Conservation (phyloP, 35 echinoderm and acorn worm species). For the Hemicentrotus pulcherrimus region DNA sequence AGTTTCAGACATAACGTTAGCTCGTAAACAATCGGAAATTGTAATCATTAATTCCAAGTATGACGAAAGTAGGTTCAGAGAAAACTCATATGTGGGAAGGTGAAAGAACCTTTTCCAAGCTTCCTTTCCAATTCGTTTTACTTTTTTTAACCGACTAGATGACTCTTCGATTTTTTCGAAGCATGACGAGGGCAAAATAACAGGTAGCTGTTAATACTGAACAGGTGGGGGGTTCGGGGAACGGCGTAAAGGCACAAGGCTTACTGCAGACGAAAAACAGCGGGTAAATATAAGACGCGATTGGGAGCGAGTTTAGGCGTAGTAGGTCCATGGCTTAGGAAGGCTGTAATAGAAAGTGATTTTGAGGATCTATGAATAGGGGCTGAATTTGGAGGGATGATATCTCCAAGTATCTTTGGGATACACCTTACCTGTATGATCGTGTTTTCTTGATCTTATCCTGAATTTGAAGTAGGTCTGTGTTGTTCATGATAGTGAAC, state of each 20-base stretch:
- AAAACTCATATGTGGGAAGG: not conserved
- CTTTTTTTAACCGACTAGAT: not conserved
- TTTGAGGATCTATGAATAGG: not conserved
- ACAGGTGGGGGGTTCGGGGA: not conserved
- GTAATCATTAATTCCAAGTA: not conserved
- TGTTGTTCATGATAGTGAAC: not conserved
- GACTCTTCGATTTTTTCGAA: not conserved
- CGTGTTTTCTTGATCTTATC: not conserved
- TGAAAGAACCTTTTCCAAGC: not conserved
- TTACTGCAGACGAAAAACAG: not conserved
- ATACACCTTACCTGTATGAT: not conserved
- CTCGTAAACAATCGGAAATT: not conserved
- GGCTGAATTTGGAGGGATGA: not conserved
- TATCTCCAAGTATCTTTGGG: not conserved
- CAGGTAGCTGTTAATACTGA: not conserved
- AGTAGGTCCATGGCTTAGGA: too few species aligned
- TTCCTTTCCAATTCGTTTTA: not conserved
- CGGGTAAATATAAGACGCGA: not conserved
- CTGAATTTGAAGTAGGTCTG: not conserved
- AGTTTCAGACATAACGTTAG: not conserved
- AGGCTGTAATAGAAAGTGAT: not conserved
- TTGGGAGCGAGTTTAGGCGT: not conserved
- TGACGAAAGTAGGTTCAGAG: not conserved
- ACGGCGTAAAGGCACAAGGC: not conserved
- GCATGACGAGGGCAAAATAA: constrained; percentile 10